Base-by-base conservation (phyloP, 2,113 vertebrate species). In the Eulemur macaco region DNA sequence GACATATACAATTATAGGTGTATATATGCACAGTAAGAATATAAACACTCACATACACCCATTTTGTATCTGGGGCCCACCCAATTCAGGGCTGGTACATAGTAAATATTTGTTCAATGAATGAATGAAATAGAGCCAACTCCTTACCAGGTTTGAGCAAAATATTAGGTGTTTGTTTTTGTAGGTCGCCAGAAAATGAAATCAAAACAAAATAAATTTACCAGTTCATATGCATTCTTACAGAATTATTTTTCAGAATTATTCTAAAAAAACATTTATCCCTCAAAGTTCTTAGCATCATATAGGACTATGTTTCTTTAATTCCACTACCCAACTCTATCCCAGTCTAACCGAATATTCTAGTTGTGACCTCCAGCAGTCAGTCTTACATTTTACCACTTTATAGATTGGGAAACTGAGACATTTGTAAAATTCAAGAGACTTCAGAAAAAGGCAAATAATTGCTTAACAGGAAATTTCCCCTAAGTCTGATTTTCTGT, bases 181-280 rank as follows among this genome's bases (percentile, higher is more conserved):
- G 8, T 91, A 63, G n/a, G 42, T 93, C 74, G 42, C 18, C 37
- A 76, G 68, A 95, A 80, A 94, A 54, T 84, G 45, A 83, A 78
- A 89, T 42, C 1, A 80, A 84, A 88, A 83, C 20, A 68, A 58
- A 88, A 78, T 47, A 90, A 88, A 82, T 39, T 37, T 47, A 56
- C 20, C 77, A 54, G n/a, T 90, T 88, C 83, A 42, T 63, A 86
- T 25, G 4, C 6, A 42, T 86, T 78, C 27, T 88, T 63, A 93
- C 84, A 81, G 5, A 93, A n/a, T 73, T 85, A 0, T 54, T 95
- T 95, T 92, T 60, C 89, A 86, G 85, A 90, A 87, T 54, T 68
- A 39, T 80, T 68, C 31, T 60, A 86, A 34, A 56, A 45, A 83
- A 74, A 82, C 4, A 54, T 87, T 60, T 83, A 73, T 39, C 4